These are phyloP conservation scores for Drosophila orosa DNA, from an alignment of 1,140 invertebrate genomes.

Conservation along the genomic window DNA sequence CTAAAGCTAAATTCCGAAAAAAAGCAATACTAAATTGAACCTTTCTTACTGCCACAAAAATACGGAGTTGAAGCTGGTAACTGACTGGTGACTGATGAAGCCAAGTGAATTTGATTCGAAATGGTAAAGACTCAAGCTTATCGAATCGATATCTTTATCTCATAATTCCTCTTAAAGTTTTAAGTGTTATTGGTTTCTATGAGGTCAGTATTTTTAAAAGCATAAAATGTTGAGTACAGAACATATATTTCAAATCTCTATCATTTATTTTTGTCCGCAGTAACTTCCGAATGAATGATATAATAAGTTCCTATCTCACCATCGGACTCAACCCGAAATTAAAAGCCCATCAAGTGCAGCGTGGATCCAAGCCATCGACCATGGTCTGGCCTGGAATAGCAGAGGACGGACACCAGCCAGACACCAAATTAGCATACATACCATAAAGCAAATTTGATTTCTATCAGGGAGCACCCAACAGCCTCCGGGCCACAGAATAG, in stretches of 20 bases:
- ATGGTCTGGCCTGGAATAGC: constrained; percentile 4
- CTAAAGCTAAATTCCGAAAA: too few species aligned
- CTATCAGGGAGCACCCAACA: constrained; percentile 50
- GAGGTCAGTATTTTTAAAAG: too few species aligned
- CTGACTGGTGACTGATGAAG: too few species aligned
- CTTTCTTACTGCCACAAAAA: not conserved
- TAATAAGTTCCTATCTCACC: not conserved
- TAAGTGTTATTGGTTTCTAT: not conserved
- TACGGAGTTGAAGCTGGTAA: too few species aligned
- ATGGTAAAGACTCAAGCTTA: not conserved
- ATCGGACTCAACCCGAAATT: constrained; percentile 58
- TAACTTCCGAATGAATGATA: constrained; percentile 34
- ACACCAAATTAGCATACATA: constrained; percentile 78
- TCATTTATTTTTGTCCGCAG: not conserved
- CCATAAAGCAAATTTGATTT: constrained; percentile 84
- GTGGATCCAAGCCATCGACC: constrained; percentile 18
- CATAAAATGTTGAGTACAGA: not conserved
- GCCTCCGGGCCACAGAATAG: constrained; percentile 38
- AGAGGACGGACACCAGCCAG: constrained; percentile 34
- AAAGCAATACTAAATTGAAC: not conserved
- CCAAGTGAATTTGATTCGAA: not conserved
- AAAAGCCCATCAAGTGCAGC: constrained; percentile 65
- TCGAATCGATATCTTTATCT: too few species aligned
- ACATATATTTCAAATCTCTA: not conserved
- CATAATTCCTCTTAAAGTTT: too few species aligned